Conservation (phyloP, 2,888 invertebrate genomes). For the Harmothoe impar region DNA sequence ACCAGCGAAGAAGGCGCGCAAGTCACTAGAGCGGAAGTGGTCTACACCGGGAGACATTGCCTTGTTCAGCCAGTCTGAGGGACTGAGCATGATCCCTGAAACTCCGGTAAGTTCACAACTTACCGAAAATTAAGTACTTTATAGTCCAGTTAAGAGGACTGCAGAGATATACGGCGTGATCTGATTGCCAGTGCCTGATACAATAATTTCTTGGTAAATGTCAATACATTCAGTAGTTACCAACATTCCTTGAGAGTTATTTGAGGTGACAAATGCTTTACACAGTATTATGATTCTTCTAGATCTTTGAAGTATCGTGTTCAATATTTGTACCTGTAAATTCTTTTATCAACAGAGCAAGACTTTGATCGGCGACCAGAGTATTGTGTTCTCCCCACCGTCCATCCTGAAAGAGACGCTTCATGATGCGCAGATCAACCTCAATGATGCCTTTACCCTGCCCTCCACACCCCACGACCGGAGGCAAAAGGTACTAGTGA, state of each 20-base stretch:
- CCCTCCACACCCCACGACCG: slow-evolving; percentile 70
- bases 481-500: slow-evolving; percentile 19
- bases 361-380: slow-evolving; percentile 89
- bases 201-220: too few species aligned
- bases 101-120: slow-evolving; percentile 63
- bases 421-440: slow-evolving; percentile 64
- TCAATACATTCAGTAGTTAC: too few species aligned
- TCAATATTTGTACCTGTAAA: too few species aligned
- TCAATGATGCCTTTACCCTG: slow-evolving; percentile 76
- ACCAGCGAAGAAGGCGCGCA: slow-evolving; percentile 88
- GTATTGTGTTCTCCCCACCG: slow-evolving; percentile 92
- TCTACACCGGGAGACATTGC: slow-evolving; percentile 85
- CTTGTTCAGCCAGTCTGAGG: slow-evolving; percentile 70
- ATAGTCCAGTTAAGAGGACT: too few species aligned
- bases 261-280: too few species aligned
- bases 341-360: slow-evolving; percentile 88
- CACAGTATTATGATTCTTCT: too few species aligned
- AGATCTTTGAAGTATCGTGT: too few species aligned
- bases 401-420: slow-evolving; percentile 86
- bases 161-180: too few species aligned
- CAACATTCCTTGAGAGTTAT: too few species aligned
- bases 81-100: slow-evolving; percentile 69
- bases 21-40: slow-evolving; percentile 91
- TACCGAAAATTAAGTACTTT: too few species aligned
- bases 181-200: too few species aligned